Conservation (phyloP, 1,140 invertebrate species). For the Brachionus sp. region DNA sequence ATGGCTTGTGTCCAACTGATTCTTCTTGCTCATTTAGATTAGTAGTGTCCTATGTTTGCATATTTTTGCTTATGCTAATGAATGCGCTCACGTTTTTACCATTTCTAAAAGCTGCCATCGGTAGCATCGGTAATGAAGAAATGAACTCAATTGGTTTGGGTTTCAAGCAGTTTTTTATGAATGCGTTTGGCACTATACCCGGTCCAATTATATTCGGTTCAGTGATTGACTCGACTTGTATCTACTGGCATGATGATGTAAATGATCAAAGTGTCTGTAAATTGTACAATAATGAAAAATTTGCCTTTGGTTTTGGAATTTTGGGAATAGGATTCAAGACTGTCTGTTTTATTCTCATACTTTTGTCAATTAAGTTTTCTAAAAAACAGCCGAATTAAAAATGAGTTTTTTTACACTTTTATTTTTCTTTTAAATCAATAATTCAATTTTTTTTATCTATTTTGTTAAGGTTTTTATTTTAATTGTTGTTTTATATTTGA, state of each 20-base stretch:
- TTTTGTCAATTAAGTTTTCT: constrained; percentile 18
- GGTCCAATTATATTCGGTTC: constrained; percentile 44
- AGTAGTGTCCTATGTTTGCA: constrained; percentile 27
- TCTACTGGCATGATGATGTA: constrained; percentile 38
- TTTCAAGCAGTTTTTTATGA: constrained; percentile 45
- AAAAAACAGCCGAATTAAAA: background rate
- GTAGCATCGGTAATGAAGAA: constrained; percentile 14
- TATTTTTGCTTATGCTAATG: constrained; percentile 36
- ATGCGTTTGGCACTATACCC: constrained; percentile 38
- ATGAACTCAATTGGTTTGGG: constrained; percentile 44
- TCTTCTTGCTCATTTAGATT: constrained; percentile 9
- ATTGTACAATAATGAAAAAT: constrained; percentile 33
- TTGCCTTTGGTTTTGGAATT: constrained; percentile 35
- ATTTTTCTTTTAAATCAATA: background rate
- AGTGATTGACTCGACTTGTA: constrained; percentile 29
- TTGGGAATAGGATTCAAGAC: constrained; percentile 35
- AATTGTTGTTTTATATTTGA: background rate
- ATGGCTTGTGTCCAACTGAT: constrained; percentile 22
- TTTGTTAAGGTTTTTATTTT: background rate
- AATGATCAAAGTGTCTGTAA: constrained; percentile 44
- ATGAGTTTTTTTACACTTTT: background rate
- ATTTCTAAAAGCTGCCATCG: constrained; percentile 10
- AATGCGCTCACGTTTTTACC: constrained; percentile 38
- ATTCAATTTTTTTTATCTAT: background rate
- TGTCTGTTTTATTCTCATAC: constrained; percentile 22